Conservation (phyloP, 2,888 invertebrate genomes). For the Callimorpha dominula region DNA sequence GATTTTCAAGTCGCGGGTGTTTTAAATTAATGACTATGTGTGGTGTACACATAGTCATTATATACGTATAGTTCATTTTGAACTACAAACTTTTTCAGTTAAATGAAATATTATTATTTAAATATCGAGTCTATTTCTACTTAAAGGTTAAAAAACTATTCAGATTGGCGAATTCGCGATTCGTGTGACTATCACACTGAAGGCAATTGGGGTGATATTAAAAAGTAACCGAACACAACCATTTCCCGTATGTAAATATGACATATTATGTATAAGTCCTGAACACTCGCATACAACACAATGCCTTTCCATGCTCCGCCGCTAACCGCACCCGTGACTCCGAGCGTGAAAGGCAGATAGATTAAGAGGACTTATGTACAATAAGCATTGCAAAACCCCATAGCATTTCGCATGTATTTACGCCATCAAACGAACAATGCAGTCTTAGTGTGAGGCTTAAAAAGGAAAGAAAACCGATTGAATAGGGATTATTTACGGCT, state of each 20-base stretch:
- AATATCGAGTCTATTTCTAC: too few species aligned
- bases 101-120: too few species aligned
- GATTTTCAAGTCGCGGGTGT: too few species aligned
- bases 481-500: conserved; percentile 18
- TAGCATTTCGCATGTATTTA: conserved; percentile 3
- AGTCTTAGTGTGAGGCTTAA: conserved; percentile 10
- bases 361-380: neutral
- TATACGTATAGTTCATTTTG: too few species aligned
- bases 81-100: too few species aligned
- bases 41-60: too few species aligned
- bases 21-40: too few species aligned
- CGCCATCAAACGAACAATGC: conserved; percentile 12
- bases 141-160: too few species aligned
- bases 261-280: neutral
- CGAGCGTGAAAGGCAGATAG: neutral
- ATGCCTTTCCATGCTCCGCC: neutral
- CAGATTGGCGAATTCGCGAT: too few species aligned
- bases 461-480: conserved; percentile 11
- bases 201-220: neutral
- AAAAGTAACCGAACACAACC: neutral
- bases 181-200: neutral
- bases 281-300: neutral
- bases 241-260: neutral
- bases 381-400: neutral
- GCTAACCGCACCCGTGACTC: conserved; percentile 3